Conservation (phyloP, 2,888 invertebrate genomes). For the Morinoia aosen region DNA sequence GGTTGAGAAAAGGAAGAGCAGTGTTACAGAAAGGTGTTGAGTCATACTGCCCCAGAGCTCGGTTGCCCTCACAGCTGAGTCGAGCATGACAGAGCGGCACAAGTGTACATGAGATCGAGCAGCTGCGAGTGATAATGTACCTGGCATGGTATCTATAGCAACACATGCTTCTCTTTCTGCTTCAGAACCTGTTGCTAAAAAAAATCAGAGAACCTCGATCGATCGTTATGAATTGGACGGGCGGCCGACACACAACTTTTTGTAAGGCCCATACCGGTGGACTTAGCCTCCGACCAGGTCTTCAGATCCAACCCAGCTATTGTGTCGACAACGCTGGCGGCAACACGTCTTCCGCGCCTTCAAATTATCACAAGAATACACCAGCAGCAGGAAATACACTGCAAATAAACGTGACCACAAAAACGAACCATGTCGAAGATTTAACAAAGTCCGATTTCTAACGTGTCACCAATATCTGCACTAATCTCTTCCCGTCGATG, state of each 20-base stretch:
- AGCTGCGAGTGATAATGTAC: slow-evolving; percentile 24
- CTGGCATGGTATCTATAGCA: slow-evolving; percentile 19
- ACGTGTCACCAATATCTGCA: background rate
- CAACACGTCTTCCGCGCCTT: background rate
- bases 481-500: background rate
- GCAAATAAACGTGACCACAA: background rate
- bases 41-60: slow-evolving; percentile 2
- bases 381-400: background rate
- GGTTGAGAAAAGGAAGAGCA: background rate
- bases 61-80: background rate
- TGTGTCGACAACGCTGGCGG: background rate
- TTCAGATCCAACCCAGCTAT: background rate
- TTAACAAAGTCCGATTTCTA: background rate
- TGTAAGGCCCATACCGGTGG: background rate
- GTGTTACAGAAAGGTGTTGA: background rate
- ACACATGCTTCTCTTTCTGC: background rate
- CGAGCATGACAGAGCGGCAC: background rate
- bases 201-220: background rate
- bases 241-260: background rate
- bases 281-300: background rate
- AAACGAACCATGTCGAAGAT: background rate
- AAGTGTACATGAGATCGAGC: slow-evolving; percentile 7
- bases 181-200: slow-evolving; percentile 33
- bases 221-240: slow-evolving; percentile 36
- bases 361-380: background rate